Evolutionary conservation across 2,888 invertebrate genomes (phyloP).

Genomic region (Rotaria socialis): DNA sequence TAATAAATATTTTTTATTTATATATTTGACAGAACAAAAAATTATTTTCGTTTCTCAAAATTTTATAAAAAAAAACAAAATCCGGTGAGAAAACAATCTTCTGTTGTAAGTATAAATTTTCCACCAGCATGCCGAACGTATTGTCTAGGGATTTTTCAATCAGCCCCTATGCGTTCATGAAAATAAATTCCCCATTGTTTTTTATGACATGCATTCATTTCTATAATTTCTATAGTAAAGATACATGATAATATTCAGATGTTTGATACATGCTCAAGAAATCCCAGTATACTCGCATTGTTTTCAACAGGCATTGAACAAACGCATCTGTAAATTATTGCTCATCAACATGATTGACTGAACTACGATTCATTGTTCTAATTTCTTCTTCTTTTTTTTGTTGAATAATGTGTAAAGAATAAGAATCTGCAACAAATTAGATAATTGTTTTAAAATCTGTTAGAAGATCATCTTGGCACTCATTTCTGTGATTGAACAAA

Average conservation of each 20-base stretch:
- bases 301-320: conserved; percentile 52
- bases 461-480: too few species aligned
- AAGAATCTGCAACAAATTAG: background rate
- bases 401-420: background rate
- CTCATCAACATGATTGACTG: conserved; percentile 94
- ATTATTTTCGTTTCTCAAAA: background rate
- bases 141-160: too few species aligned
- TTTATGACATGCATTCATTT: conserved; percentile 39
- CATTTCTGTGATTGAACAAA: too few species aligned
- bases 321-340: conserved; percentile 92
- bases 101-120: too few species aligned
- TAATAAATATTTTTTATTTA: background rate
- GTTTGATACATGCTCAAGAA: too few species aligned
- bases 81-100: too few species aligned
- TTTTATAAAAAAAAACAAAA: background rate
- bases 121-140: too few species aligned
- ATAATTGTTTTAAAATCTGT: too few species aligned
- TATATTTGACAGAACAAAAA: background rate
- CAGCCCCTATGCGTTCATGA: too few species aligned
- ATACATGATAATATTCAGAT: too few species aligned
- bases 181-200: too few species aligned
- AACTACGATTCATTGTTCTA: background rate
- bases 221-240: background rate
- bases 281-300: too few species aligned
- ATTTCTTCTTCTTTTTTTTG: background rate